phyloP scores from a whole-genome alignment of 2,888 invertebrate species.

The Clanis bilineata region DNA sequence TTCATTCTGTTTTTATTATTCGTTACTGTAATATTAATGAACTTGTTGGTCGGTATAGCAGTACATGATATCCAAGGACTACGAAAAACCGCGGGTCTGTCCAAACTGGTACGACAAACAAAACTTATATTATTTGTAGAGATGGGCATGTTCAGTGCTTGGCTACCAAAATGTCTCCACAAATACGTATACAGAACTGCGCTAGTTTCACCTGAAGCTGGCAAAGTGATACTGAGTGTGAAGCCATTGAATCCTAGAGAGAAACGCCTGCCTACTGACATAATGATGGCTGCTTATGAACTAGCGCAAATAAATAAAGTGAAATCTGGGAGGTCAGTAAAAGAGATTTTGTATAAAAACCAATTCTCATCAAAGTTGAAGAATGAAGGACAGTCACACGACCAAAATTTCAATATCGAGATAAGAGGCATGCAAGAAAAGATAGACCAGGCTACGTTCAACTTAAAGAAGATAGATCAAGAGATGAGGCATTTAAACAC shows the following conservation, averaged over 20 bases:
- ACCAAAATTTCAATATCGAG: constrained; percentile 79
- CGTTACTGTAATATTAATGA: constrained; percentile 93
- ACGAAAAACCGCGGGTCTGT: constrained; percentile 91
- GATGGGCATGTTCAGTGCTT: constrained; percentile 89
- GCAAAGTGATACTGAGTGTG: constrained; percentile 90
- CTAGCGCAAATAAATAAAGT: constrained; percentile 88
- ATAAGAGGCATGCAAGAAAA: constrained; percentile 85
- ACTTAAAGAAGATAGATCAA: constrained; percentile 85
- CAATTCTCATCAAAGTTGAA: constrained; percentile 84
- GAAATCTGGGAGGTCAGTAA: constrained; percentile 84
- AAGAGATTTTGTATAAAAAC: constrained; percentile 81
- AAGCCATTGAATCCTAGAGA: constrained; percentile 92
- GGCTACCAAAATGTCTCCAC: constrained; percentile 87
- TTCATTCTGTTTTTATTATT: constrained; percentile 91
- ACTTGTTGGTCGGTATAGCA: constrained; percentile 92
- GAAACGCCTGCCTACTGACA: constrained; percentile 89
- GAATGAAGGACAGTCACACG: constrained; percentile 71
- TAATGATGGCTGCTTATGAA: constrained; percentile 90
- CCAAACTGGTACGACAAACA: constrained; percentile 91
- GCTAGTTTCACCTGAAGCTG: constrained; percentile 90
- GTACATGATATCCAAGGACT: constrained; percentile 94
- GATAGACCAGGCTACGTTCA: constrained; percentile 86
- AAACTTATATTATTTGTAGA: constrained; percentile 92
- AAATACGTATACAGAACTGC: constrained; percentile 90
- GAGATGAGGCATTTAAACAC: constrained; percentile 86